Conservation (phyloP, 1,140 invertebrate genomes). For the Microplitis demolitor region DNA sequence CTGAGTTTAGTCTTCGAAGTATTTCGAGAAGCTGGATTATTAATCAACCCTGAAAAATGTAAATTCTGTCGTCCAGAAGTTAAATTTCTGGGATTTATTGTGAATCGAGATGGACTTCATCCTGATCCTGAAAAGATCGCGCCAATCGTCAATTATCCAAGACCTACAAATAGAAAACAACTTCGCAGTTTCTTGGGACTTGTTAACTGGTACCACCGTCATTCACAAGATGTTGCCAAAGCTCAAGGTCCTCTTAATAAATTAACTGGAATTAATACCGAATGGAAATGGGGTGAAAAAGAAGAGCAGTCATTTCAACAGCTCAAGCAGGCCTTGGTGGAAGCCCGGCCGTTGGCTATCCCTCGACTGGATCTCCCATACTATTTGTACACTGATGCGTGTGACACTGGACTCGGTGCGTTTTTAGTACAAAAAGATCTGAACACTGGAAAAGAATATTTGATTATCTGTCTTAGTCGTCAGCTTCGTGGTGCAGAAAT, state of each 20-base stretch:
- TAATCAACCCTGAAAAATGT: background rate
- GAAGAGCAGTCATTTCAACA: background rate
- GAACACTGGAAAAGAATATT: too few relatives aligned
- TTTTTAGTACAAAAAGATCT: background rate
- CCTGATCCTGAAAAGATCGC: background rate
- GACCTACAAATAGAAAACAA: background rate
- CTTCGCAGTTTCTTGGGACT: background rate
- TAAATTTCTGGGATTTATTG: background rate
- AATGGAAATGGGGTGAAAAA: background rate
- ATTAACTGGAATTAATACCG: background rate
- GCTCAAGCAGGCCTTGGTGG: background rate
- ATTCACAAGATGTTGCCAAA: background rate
- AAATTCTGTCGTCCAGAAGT: too few relatives aligned
- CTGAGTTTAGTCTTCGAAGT: background rate
- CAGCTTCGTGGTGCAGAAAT: too few relatives aligned
- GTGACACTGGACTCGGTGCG: background rate
- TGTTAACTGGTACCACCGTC: constrained; percentile 1
- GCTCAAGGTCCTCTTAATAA: background rate
- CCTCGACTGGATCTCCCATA: background rate
- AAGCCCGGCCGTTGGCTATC: background rate
- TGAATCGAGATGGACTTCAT: background rate
- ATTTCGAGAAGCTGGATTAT: background rate
- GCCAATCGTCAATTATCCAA: too few relatives aligned
- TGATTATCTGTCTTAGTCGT: too few relatives aligned
- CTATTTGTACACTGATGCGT: background rate